Percentiles rank a stretch among this genome's conserved stretches.
These are phyloP conservation scores for Ursus arctos DNA, from an alignment of 2,113 vertebrate genomes.

Conservation along the genomic window DNA sequence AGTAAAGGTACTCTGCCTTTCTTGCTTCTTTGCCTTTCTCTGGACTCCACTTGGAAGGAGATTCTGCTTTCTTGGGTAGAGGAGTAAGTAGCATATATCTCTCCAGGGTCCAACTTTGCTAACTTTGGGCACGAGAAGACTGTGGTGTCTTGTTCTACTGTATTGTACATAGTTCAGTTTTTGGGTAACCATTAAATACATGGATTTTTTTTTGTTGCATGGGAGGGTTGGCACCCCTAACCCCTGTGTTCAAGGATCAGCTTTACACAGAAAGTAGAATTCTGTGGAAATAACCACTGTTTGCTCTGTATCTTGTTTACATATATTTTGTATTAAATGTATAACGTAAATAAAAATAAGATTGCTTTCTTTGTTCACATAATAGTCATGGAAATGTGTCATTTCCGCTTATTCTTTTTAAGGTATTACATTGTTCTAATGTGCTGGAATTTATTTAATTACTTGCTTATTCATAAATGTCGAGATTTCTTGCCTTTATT, in stretches of 20 bases:
- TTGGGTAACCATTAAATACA: neutral
- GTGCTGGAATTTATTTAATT: neutral
- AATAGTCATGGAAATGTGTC: neutral
- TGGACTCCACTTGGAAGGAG: neutral
- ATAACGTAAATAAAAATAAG: neutral
- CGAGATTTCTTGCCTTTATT: neutral
- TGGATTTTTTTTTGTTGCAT: neutral
- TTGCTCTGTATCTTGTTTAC: neutral
- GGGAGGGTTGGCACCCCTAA: neutral
- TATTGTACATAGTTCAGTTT: neutral
- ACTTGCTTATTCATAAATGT: neutral
- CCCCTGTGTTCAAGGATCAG: neutral
- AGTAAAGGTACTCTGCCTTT: neutral
- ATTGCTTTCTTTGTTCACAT: neutral
- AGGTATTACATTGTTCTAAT: neutral
- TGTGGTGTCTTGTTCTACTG: neutral
- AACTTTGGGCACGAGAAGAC: neutral
- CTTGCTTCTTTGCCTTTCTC: neutral
- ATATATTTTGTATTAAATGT: constrained; percentile 22
- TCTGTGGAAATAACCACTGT: neutral
- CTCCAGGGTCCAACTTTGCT: neutral
- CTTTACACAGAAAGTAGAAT: neutral
- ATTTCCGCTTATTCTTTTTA: constrained; percentile 12
- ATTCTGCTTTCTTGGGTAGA: neutral
- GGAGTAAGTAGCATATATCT: neutral